Conservation (phyloP, 2,888 invertebrate genomes). For the Leptopilina drosophilae region DNA sequence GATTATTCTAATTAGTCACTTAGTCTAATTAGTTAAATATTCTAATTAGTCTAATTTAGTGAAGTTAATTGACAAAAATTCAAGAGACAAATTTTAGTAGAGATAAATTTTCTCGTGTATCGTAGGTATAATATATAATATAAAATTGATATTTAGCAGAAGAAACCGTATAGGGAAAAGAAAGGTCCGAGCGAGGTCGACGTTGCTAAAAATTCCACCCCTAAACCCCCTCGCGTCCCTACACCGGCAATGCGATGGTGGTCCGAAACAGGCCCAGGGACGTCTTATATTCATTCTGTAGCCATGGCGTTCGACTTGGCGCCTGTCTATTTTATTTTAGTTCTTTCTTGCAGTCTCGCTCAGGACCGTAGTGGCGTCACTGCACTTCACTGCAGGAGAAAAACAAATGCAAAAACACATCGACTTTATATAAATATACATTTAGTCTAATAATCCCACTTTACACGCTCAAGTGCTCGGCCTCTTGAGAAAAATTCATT, state of each 20-base stretch:
- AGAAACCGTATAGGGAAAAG: slow-evolving; percentile 10
- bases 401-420: slow-evolving; percentile 11
- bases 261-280: slow-evolving; percentile 36
- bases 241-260: slow-evolving; percentile 10
- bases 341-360: slow-evolving; percentile 64
- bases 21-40: no score
- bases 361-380: slow-evolving; percentile 62
- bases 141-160: slow-evolving; percentile 6
- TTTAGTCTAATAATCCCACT: slow-evolving; percentile 19
- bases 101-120: not conserved
- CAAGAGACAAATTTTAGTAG: no score
- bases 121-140: not conserved
- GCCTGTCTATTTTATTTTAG: slow-evolving; percentile 71
- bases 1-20: no score
- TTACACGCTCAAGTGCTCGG: not conserved
- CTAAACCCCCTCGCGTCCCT: slow-evolving; percentile 7
- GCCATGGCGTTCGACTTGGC: slow-evolving; percentile 47
- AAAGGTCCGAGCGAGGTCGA: slow-evolving; percentile 32
- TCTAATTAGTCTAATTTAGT: no score
- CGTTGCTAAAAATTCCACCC: slow-evolving; percentile 29
- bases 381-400: slow-evolving; percentile 5
- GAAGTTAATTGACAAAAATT: no score
- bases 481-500: not conserved
- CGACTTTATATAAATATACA: not conserved
- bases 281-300: slow-evolving; percentile 57